phyloP scores from a whole-genome alignment of 2,888 invertebrate genomes.

The Callosobruchus maculatus region DNA sequence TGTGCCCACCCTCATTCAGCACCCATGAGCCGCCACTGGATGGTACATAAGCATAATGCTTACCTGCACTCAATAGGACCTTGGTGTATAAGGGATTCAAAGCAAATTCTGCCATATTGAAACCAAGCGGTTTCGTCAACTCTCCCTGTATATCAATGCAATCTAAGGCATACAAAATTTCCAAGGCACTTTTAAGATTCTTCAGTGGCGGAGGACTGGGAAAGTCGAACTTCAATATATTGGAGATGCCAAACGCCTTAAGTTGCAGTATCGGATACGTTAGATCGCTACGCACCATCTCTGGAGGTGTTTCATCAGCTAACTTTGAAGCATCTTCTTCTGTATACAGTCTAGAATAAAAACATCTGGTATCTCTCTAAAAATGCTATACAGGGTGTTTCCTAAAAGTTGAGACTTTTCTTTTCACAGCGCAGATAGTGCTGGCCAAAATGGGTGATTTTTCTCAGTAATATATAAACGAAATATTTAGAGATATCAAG shows the following conservation, averaged over 20 bases:
- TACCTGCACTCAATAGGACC: slow-evolving; percentile 74
- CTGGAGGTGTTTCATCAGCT: slow-evolving; percentile 74
- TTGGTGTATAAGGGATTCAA: slow-evolving; percentile 83
- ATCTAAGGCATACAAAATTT: slow-evolving; percentile 80
- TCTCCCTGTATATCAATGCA: slow-evolving; percentile 76
- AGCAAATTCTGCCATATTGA: slow-evolving; percentile 88
- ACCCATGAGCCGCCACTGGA: too few species aligned
- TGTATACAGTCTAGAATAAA: slow-evolving; percentile 62
- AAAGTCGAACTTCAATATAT: slow-evolving; percentile 87
- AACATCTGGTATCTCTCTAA: too few species aligned
- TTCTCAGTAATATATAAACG: too few species aligned
- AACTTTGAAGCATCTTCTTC: slow-evolving; percentile 74
- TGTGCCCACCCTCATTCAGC: too few species aligned
- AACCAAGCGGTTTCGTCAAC: slow-evolving; percentile 75
- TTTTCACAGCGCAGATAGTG: too few species aligned
- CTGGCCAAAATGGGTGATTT: too few species aligned
- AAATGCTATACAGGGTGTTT: too few species aligned
- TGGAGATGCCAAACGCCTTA: slow-evolving; percentile 91
- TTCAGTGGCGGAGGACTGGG: slow-evolving; percentile 89
- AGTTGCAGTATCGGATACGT: slow-evolving; percentile 81
- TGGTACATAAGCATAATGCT: slow-evolving; percentile 19
- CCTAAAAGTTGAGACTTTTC: too few species aligned
- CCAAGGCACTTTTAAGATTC: slow-evolving; percentile 78
- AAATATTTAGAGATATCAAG: too few species aligned
- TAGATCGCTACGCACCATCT: slow-evolving; percentile 88